phyloP scores from a whole-genome alignment of 2,113 vertebrate species.

The Cyrtonyx montezumae region DNA sequence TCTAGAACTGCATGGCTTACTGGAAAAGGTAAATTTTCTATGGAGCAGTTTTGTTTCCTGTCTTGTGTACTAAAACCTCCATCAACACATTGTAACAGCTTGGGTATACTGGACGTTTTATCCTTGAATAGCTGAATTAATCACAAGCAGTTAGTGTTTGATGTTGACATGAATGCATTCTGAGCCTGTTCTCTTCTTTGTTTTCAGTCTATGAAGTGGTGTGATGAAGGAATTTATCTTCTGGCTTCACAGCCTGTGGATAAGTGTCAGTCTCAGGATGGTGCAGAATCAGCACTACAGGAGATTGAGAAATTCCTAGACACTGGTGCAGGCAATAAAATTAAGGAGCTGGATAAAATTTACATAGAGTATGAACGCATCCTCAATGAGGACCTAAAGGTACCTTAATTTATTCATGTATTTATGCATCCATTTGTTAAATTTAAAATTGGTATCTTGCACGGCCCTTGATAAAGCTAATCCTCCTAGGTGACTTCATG shows the following conservation, averaged over 20 bases:
- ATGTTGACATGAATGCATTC: neutral
- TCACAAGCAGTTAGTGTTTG: neutral
- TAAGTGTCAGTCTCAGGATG: slow-evolving; percentile 97
- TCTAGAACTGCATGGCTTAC: slow-evolving; percentile 85
- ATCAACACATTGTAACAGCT: neutral
- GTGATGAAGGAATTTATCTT: slow-evolving; percentile 94
- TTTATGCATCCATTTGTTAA: neutral
- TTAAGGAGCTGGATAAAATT: slow-evolving; percentile 84
- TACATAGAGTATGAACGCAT: slow-evolving; percentile 86
- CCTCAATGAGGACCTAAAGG: slow-evolving; percentile 89
- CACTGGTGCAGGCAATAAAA: slow-evolving; percentile 80
- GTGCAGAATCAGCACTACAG: slow-evolving; percentile 92
- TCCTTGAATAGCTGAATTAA: neutral
- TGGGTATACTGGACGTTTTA: neutral
- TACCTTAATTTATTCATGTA: slow-evolving; percentile 22
- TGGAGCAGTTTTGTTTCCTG: neutral
- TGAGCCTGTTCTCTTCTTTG: neutral
- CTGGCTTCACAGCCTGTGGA: slow-evolving; percentile 95
- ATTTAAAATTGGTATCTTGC: neutral
- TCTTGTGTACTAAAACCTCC: neutral
- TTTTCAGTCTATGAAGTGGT: slow-evolving; percentile 90
- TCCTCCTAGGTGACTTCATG: neutral
- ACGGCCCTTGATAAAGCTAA: neutral
- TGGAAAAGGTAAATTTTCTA: slow-evolving; percentile 86
- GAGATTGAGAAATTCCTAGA: slow-evolving; percentile 95